phyloP scores from a whole-genome alignment of 2,113 vertebrate genomes.

The Pygoscelis adeliae region DNA sequence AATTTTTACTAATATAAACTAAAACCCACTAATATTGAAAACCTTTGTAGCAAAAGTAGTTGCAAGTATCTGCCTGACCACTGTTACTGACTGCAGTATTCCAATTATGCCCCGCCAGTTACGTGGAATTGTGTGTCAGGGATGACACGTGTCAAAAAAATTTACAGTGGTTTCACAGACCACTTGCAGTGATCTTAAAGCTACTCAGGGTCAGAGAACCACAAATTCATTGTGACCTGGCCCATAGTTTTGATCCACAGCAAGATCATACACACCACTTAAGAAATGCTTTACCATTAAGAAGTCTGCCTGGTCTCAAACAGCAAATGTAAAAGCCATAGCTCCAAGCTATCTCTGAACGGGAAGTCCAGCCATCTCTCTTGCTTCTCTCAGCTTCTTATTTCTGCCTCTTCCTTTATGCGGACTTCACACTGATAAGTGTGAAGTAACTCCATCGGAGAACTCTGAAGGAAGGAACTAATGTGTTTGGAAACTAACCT shows the following conservation, averaged over 20 bases:
- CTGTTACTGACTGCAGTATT: neutral
- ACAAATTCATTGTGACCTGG: neutral
- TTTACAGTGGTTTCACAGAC: neutral
- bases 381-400: neutral
- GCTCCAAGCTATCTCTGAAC: neutral
- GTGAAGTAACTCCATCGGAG: neutral
- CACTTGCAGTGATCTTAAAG: neutral
- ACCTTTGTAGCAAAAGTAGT: neutral
- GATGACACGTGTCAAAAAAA: neutral
- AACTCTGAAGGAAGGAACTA: neutral
- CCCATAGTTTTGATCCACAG: neutral
- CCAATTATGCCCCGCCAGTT: neutral
- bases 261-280: neutral
- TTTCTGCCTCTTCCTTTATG: neutral
- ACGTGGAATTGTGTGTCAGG: neutral
- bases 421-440: neutral
- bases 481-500: neutral
- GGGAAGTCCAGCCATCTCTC: neutral
- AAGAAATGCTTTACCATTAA: neutral
- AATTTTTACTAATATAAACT: neutral
- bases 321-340: neutral
- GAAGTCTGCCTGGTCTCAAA: neutral
- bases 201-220: neutral
- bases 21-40: neutral
- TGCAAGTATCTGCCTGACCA: neutral